Base-by-base conservation (phyloP, 2,888 invertebrate species). In the Agrochola litura region DNA sequence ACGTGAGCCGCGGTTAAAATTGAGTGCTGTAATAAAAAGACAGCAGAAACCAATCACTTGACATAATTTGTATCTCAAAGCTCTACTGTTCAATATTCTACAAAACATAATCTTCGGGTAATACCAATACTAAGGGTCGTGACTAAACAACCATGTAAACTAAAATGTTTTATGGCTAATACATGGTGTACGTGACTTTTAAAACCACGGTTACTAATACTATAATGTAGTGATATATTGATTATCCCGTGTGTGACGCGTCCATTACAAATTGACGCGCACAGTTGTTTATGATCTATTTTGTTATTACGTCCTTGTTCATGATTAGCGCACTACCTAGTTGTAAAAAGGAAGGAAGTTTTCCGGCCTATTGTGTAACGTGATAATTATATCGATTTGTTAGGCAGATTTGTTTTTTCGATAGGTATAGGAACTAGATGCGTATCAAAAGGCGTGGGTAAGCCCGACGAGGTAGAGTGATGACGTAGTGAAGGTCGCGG, bases 111-210 rank as follows among this genome's bases (percentile, higher is more conserved):
- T 81, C n/a, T n/a, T 76, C 10, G 22, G 37, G 22, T 52, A 56
- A 52, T 56, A 56, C 56, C 25, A 63, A 46, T 46, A 60, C 19
- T 52, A 10, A 37, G 0, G 19, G 2, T 25, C 49, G 60, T 83
- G 79, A 69, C 68, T 78, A 60, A 76, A 25, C 49, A n/a, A 41
- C 37, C 12, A 63, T 63, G n/a, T 72, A n/a, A 52, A 54, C 58
- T 37, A 37, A 14, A 75, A 52, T 69, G 4, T 73, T 58, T 37
- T n/a, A 79, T 79, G 49, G 52, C 25, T 60, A 41, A 76, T 54
- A 41, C n/a, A 76, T 85, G 73, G 85, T 68, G 77, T 83, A 83
- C 83, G 85, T 83, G 83, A 85, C 83, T 71, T 73, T 8, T 67
- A 41, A 52, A 64, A 41, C 66, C 37, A 60, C 49, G 22, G 41